A percentile compares a stretch with the other conserved stretches of the same genome.
phyloP scores from a whole-genome alignment of 1,140 invertebrate species.

The Leptinotarsa lineolata region DNA sequence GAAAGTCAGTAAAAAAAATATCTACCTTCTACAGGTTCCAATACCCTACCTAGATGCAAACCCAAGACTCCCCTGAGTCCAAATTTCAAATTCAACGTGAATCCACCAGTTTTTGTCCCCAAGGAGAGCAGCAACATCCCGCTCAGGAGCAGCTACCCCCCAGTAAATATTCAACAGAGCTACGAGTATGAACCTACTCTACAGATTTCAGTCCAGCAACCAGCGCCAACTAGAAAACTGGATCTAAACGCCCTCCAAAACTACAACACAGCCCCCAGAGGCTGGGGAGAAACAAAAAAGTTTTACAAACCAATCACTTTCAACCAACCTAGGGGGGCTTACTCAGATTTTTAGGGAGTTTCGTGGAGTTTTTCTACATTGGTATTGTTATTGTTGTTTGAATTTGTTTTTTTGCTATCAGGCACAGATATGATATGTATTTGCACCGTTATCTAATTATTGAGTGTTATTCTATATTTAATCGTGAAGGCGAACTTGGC shows the following conservation, averaged over 20 bases:
- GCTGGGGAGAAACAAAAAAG: constrained; percentile 70
- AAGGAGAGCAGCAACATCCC: constrained; percentile 56
- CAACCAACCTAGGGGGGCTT: constrained; percentile 59
- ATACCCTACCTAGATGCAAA: constrained; percentile 60
- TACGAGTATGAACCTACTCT: constrained; percentile 25
- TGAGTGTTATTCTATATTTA: neutral
- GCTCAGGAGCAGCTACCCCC: constrained; percentile 56
- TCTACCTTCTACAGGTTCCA: constrained; percentile 56
- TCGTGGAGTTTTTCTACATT: neutral
- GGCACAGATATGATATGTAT: neutral
- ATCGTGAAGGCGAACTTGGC: neutral
- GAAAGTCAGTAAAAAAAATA: neutral
- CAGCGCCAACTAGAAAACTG: constrained; percentile 37
- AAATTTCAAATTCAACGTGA: constrained; percentile 21
- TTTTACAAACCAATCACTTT: constrained; percentile 73
- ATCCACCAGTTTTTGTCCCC: constrained; percentile 54
- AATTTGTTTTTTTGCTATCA: constrained; percentile 9
- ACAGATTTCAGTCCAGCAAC: constrained; percentile 25
- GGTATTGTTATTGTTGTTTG: constrained; percentile 19
- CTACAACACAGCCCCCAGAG: constrained; percentile 80
- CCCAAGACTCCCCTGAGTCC: constrained; percentile 49
- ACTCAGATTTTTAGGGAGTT: constrained; percentile 66
- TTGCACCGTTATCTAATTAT: constrained; percentile 10
- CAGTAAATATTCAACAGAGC: constrained; percentile 45
- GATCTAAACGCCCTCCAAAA: constrained; percentile 58